These are phyloP conservation scores for Unio pictorum DNA, from an alignment of 2,888 invertebrate genomes.

Conservation along the genomic window DNA sequence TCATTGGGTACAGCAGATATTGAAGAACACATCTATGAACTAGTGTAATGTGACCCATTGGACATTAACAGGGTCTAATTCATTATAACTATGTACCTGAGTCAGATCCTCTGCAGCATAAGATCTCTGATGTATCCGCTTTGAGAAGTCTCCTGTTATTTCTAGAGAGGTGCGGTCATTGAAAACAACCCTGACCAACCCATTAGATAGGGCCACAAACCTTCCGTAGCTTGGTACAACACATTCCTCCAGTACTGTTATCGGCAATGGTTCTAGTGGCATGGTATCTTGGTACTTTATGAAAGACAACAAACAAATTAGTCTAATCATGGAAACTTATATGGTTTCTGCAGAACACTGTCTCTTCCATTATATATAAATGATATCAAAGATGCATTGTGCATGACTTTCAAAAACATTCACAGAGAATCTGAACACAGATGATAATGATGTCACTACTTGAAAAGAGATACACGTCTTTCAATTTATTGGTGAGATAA, in stretches of 20 bases:
- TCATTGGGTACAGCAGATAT: no score
- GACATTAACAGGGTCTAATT: no score
- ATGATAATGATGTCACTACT: no score
- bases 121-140: conserved; percentile 40
- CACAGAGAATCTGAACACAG: no score
- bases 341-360: neutral
- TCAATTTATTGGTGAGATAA: no score
- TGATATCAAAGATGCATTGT: no score
- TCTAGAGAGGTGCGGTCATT: conserved; percentile 64
- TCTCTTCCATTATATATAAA: conserved; percentile 3
- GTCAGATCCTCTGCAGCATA: no score
- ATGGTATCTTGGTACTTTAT: conserved; percentile 41
- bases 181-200: conserved; percentile 62
- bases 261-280: conserved; percentile 45
- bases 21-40: no score
- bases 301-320: neutral
- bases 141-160: conserved; percentile 58
- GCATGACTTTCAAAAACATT: no score
- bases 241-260: conserved; percentile 59
- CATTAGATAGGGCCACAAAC: conserved; percentile 64
- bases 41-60: no score
- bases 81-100: no score
- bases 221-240: conserved; percentile 57
- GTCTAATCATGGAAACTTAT: neutral
- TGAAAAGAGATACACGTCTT: no score